phyloP scores from a whole-genome alignment of 2,113 vertebrate species.

The Chloropsis hardwickii region DNA sequence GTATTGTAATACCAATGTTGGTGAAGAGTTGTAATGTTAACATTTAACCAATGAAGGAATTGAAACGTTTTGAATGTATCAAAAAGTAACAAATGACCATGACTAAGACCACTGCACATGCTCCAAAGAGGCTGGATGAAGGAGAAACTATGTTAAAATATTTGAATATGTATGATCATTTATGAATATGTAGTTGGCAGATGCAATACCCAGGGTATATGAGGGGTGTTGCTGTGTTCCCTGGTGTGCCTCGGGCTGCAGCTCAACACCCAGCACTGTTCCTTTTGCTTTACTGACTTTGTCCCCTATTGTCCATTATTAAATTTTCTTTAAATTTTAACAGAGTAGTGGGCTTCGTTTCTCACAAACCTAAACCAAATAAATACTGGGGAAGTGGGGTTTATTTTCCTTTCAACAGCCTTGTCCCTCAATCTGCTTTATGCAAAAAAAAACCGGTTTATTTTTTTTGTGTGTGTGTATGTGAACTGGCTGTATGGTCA shows the following conservation, averaged over 20 bases:
- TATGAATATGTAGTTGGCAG: not conserved
- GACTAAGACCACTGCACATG: not conserved
- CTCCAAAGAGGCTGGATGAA: not conserved
- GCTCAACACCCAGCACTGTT: not conserved
- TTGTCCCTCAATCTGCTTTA: not conserved
- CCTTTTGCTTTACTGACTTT: not conserved
- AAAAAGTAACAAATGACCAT: not conserved
- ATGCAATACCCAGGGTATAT: not conserved
- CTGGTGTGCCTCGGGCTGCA: not conserved
- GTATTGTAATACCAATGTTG: not conserved
- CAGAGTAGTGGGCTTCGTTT: not conserved
- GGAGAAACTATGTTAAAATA: not conserved
- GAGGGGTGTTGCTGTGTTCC: not conserved
- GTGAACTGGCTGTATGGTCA: too few relatives aligned
- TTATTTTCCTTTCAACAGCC: not conserved
- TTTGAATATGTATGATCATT: not conserved
- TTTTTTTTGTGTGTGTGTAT: not conserved
- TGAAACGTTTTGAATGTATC: not conserved
- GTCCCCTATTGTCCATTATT: not conserved
- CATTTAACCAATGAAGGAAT: not conserved
- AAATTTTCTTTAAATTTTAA: not conserved
- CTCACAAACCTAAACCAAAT: not conserved
- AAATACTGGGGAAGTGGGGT: not conserved
- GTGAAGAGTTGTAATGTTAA: not conserved
- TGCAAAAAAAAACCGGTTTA: not conserved